Conservation (phyloP, 2,888 invertebrate species). For the Amphipoea lucens region DNA sequence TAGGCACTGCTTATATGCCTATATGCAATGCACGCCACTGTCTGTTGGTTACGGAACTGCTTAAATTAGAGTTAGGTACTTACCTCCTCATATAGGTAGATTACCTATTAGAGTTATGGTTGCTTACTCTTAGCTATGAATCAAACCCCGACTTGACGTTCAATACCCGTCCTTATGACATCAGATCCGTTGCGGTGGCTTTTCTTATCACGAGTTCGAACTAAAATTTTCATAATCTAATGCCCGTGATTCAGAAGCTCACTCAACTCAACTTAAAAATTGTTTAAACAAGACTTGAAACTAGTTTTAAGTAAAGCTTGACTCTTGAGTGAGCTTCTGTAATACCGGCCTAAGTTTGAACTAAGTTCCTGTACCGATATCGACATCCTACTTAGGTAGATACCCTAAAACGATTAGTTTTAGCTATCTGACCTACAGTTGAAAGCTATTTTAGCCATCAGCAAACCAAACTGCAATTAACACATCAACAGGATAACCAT, state of each 20-base stretch:
- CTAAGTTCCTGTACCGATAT: neutral
- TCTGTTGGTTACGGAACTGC: neutral
- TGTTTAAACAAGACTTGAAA: neutral
- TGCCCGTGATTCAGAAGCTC: neutral
- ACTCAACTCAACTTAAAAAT: neutral
- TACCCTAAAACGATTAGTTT: neutral
- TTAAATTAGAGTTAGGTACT: neutral
- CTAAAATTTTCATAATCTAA: neutral
- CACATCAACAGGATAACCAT: conserved; percentile 31
- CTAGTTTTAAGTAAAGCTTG: neutral
- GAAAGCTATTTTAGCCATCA: conserved; percentile 14
- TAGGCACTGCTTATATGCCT: too few relatives aligned
- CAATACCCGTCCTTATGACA: neutral
- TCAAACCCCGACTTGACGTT: neutral
- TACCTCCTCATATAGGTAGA: neutral
- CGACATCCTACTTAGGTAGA: neutral
- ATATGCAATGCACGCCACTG: too few relatives aligned
- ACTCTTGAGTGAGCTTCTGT: neutral
- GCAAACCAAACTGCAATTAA: conserved; percentile 31
- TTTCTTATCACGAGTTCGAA: neutral
- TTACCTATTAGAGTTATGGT: neutral
- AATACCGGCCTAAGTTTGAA: neutral
- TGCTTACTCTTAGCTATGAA: neutral
- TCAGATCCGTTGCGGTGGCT: neutral
- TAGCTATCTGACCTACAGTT: conserved; percentile 1